phyloP scores from a whole-genome alignment of 2,888 invertebrate species.

The Lymantria monacha region DNA sequence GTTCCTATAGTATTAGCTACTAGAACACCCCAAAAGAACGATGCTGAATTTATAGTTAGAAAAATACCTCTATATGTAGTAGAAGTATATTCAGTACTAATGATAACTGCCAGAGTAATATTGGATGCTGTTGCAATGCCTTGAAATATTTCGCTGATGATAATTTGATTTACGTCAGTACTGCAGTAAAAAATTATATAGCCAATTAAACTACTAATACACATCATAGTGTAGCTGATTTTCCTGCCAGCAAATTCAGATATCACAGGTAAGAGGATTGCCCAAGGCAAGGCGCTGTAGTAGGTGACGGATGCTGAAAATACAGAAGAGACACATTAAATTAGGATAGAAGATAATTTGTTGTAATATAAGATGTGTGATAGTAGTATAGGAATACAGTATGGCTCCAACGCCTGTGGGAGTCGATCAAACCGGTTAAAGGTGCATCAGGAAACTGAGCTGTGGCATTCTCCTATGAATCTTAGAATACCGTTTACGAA shows the following conservation, averaged over 20 bases:
- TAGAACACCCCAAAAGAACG: conserved; percentile 23
- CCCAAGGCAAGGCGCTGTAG: conserved; percentile 22
- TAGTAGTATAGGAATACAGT: no score
- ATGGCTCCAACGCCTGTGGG: no score
- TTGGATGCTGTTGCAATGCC: conserved; percentile 22
- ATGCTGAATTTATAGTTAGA: conserved; percentile 32
- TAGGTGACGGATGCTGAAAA: conserved; percentile 26
- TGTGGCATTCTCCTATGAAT: no score
- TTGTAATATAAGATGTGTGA: no score
- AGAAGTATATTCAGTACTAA: conserved; percentile 21
- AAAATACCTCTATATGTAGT: conserved; percentile 28
- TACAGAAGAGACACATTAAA: neutral
- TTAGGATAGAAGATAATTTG: neutral
- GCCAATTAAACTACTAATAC: conserved; percentile 14
- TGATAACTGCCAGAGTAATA: conserved; percentile 21
- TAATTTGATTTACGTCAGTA: conserved; percentile 23
- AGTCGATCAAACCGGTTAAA: no score
- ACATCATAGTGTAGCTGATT: conserved; percentile 13
- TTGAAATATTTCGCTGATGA: conserved; percentile 32
- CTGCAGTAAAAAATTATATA: conserved; percentile 27
- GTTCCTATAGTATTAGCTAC: conserved; percentile 41
- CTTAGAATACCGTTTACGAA: no score
- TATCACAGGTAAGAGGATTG: conserved; percentile 17
- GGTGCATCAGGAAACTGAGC: no score
- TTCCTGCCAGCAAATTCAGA: conserved; percentile 22